phyloP scores from a whole-genome alignment of 2,113 vertebrate genomes.

The Scortum barcoo region DNA sequence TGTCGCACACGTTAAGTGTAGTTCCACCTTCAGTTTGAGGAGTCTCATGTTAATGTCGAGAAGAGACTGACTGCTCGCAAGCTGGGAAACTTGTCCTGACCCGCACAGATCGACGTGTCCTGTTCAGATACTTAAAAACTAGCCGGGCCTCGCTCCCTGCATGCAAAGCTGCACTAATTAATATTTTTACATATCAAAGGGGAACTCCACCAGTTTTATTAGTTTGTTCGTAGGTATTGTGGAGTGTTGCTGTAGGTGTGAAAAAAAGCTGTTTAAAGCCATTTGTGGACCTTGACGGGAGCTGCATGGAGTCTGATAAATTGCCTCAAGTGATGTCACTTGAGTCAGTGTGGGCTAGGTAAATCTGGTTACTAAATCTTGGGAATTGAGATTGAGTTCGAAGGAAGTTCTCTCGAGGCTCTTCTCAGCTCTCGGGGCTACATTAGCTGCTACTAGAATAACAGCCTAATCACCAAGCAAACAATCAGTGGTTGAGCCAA shows the following conservation, averaged over 20 bases:
- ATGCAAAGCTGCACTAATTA: not conserved
- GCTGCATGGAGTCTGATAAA: no score
- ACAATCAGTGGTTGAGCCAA: no score
- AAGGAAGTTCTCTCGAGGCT: not conserved
- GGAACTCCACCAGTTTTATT: not conserved
- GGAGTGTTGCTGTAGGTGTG: not conserved
- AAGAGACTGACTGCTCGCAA: not conserved
- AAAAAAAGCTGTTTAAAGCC: not conserved
- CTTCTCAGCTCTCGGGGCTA: not conserved
- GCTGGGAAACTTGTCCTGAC: not conserved
- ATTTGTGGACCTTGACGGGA: not conserved
- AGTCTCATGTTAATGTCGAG: conserved; percentile 21
- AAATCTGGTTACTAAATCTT: no score
- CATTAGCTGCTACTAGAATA: not conserved
- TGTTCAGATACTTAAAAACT: conserved; percentile 10
- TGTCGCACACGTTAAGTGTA: conserved; percentile 21
- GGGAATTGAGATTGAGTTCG: no score
- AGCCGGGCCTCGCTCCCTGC: no score
- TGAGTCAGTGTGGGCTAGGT: no score
- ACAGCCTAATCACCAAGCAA: not conserved
- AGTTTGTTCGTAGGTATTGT: not conserved
- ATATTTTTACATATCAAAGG: conserved; percentile 2
- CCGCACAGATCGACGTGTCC: conserved; percentile 21
- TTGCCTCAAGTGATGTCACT: no score
- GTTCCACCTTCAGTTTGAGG: conserved; percentile 3